Evolutionary conservation across 2,888 invertebrate genomes (phyloP).

Genomic region (Lutraria lutraria): DNA sequence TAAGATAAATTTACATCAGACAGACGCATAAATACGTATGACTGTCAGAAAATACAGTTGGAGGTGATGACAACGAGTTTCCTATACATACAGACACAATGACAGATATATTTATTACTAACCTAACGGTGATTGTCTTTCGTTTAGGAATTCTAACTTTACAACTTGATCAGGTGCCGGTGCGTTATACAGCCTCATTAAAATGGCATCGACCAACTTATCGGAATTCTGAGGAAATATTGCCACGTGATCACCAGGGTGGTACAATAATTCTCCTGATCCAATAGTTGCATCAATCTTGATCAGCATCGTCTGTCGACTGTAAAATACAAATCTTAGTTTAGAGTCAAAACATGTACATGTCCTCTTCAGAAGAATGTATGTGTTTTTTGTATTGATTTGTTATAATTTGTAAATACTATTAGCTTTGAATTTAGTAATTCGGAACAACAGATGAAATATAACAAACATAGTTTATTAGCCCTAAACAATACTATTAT

Average conservation of each 20-base stretch:
- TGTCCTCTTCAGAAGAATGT: too few relatives aligned
- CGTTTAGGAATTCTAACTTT: slow-evolving; percentile 81
- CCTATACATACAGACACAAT: background rate
- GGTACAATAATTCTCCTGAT: slow-evolving; percentile 89
- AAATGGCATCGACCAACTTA: slow-evolving; percentile 93
- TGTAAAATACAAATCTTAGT: slow-evolving; percentile 84
- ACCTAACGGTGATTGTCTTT: slow-evolving; percentile 81
- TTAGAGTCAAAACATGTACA: too few relatives aligned
- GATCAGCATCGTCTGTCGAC: slow-evolving; percentile 88
- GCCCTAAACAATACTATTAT: too few relatives aligned
- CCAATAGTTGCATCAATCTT: slow-evolving; percentile 87
- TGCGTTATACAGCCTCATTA: slow-evolving; percentile 89
- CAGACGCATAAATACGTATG: background rate
- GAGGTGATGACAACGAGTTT: too few relatives aligned
- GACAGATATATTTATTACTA: background rate
- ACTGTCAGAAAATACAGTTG: too few relatives aligned
- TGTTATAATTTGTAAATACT: too few relatives aligned
- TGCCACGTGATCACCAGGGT: slow-evolving; percentile 97
- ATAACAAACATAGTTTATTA: too few relatives aligned
- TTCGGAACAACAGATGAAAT: too few relatives aligned
- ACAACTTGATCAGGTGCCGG: slow-evolving; percentile 81
- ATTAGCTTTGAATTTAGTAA: too few relatives aligned
- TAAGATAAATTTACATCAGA: too few relatives aligned
- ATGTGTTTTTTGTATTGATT: too few relatives aligned
- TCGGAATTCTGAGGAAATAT: slow-evolving; percentile 94